A percentile compares a stretch with the other conserved stretches of the same genome.
phyloP scores from a whole-genome alignment of 2,888 invertebrate species.

The Pyrrhosoma nymphula region DNA sequence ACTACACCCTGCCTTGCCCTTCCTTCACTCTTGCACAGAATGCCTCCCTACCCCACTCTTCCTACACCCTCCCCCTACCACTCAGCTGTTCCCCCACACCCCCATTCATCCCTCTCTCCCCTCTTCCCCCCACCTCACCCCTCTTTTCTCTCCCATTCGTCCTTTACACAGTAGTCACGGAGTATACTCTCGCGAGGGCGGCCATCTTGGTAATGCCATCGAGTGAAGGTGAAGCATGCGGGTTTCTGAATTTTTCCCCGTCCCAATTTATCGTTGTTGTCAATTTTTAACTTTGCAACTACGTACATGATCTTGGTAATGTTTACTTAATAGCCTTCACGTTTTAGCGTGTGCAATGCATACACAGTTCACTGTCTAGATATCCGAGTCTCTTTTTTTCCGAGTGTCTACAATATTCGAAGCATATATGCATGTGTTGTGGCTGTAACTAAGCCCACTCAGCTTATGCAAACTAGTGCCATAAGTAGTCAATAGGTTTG shows the following conservation, averaged over 20 bases:
- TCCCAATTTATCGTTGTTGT: not conserved
- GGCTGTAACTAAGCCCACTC: too few species aligned
- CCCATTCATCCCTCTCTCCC: not conserved
- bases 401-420: too few species aligned
- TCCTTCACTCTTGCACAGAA: too few species aligned
- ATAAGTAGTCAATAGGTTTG: too few species aligned
- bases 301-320: too few species aligned
- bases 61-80: not conserved
- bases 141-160: not conserved
- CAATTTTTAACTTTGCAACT: not conserved
- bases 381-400: too few species aligned
- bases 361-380: too few species aligned
- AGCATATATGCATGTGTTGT: too few species aligned
- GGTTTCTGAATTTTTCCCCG: not conserved
- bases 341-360: too few species aligned
- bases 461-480: too few species aligned
- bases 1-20: too few species aligned
- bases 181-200: constrained; percentile 23
- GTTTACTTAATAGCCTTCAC: too few species aligned
- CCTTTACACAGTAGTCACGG: constrained; percentile 27
- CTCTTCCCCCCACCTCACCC: not conserved
- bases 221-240: not conserved
- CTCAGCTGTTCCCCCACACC: not conserved
- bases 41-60: not conserved
- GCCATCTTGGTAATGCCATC: constrained; percentile 57